Conservation (phyloP, 1,140 invertebrate genomes). For the Plutomurus gul region DNA sequence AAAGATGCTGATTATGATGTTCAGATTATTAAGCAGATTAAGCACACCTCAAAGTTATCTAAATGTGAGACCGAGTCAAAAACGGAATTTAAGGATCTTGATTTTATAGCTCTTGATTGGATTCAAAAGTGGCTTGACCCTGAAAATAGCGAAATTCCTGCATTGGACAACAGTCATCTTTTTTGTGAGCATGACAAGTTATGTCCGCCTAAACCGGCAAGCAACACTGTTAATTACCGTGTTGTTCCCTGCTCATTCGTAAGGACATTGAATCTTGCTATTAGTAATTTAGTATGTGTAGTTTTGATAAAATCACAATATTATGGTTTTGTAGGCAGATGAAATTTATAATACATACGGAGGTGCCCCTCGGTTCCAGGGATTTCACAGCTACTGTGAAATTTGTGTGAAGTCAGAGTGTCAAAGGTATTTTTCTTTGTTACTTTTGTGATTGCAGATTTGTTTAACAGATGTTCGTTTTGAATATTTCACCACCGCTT, state of each 20-base stretch:
- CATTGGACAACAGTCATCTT: slow-evolving; percentile 61
- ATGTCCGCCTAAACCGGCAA: slow-evolving; percentile 55
- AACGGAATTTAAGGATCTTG: slow-evolving; percentile 54
- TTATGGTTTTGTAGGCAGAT: slow-evolving; percentile 55
- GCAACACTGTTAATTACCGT: not conserved
- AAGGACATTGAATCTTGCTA: not conserved
- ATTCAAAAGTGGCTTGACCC: slow-evolving; percentile 59
- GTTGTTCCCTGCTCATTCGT: slow-evolving; percentile 32
- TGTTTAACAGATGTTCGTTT: too few relatives aligned
- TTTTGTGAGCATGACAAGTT: slow-evolving; percentile 62
- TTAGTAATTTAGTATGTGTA: not conserved
- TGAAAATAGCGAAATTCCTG: slow-evolving; percentile 55
- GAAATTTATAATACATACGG: slow-evolving; percentile 61
- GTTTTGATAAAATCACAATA: slow-evolving; percentile 11
- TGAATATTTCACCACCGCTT: slow-evolving; percentile 50
- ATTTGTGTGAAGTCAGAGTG: slow-evolving; percentile 63
- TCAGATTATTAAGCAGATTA: not conserved
- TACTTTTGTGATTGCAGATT: not conserved
- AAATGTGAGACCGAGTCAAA: not conserved
- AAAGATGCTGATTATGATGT: not conserved
- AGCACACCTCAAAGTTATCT: not conserved
- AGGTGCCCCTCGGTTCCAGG: slow-evolving; percentile 59
- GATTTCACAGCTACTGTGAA: slow-evolving; percentile 59
- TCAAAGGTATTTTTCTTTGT: not conserved
- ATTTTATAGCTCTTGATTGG: slow-evolving; percentile 64